Evolutionary conservation across 1,140 invertebrate genomes (phyloP), one percentile per base, ranked within the genome.

Genomic region (Ctenoplectra terminalis): DNA sequence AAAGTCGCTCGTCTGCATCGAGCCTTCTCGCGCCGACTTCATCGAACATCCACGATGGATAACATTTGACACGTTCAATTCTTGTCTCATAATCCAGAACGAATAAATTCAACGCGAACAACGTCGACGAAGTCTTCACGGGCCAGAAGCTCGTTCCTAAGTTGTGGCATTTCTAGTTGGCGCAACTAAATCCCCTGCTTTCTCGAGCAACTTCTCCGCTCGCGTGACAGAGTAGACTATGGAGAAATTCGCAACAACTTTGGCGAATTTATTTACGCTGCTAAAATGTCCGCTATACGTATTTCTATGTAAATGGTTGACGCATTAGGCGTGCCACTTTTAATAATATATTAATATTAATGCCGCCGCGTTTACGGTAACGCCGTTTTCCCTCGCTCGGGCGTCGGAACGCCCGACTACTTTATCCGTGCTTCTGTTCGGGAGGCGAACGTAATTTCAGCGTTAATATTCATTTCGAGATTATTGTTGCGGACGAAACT

Each of bases 291-390:
- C 66, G 54, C 31, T 37, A 46, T 76, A 78, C 67, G 54, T 37
- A 23, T 37, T 46, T 60, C 66, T 70, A 46, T 78, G 76, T 78
- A 78, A 78, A 78, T 78, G 76, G 76, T 61, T 50, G 54, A 71
- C 76, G 76, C 76, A 78, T 78, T 78, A 78, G 31, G 46, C 56
- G 46, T 78, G 76, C 76, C 54, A 78, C 66, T 78, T 78, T 78
- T 60, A 50, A 70, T 50, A 71, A 78, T 78, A 60, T 78, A 78
- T 78, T 78, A 78, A 78, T 78, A 78, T 78, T 78, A 78, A 78
- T 71, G 76, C 11, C n/a, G 54, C 54, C 11, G 40, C 67, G 76
- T 60, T 61, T 40, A 48, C 67, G 66, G 37, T 26, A 29, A 26
- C 66, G 52, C 52, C 37, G 17, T 9, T 5, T 5, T 43, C 29